phyloP scores from a whole-genome alignment of 2,888 invertebrate species.

The Amphipyra berbera region DNA sequence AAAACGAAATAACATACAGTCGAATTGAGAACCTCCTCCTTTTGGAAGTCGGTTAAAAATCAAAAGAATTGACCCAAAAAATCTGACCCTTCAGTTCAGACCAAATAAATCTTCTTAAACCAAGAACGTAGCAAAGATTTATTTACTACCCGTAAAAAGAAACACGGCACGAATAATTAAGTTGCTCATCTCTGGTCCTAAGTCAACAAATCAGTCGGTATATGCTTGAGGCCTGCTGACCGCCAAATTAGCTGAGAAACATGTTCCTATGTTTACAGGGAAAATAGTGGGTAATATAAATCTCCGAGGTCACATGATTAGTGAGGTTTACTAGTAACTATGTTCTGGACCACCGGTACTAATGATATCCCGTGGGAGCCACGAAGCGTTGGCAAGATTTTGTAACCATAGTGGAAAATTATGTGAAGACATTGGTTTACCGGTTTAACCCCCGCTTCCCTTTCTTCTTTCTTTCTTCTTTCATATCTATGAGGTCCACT shows the following conservation, averaged over 20 bases:
- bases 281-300: constrained; percentile 41
- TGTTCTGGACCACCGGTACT: constrained; percentile 18
- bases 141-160: constrained; percentile 50
- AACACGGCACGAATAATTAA: constrained; percentile 52
- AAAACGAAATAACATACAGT: no score
- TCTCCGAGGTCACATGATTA: constrained; percentile 43
- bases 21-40: no score
- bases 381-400: constrained; percentile 10
- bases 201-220: constrained; percentile 50
- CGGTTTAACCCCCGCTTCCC: constrained; percentile 3
- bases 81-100: neutral
- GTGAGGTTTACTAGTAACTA: constrained; percentile 25
- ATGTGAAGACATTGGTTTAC: constrained; percentile 3
- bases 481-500: no score
- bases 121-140: constrained; percentile 35
- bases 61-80: neutral
- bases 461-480: no score
- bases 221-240: constrained; percentile 44
- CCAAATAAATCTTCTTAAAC: constrained; percentile 31
- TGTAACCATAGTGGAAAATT: constrained; percentile 23
- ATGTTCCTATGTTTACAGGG: constrained; percentile 33
- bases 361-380: constrained; percentile 36
- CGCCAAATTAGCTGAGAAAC: constrained; percentile 43
- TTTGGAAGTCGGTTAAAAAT: no score
- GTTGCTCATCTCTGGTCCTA: constrained; percentile 57